Evolutionary conservation across 2,113 vertebrate genomes (phyloP), one percentile per base, ranked within the genome.

Genomic region (Trinectes maculatus): DNA sequence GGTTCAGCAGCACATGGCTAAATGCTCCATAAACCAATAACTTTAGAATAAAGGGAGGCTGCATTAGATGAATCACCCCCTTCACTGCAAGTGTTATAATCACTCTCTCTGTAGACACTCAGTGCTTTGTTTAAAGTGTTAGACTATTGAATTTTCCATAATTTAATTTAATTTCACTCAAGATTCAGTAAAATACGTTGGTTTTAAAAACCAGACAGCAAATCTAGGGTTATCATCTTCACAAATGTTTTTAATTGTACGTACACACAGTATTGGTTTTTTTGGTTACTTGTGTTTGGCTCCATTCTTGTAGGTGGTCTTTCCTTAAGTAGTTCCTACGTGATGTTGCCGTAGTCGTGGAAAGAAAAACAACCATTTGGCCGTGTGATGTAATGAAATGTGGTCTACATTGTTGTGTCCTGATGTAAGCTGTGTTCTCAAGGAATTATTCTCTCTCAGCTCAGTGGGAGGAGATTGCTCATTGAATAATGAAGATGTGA

Each of bases 301-400:
- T 10, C 9, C 11, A 15, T 44, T 34, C 21, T 43, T 7, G 46
- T 43, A 10, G 59, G 71, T 83, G 78, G 64, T 81, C 79, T 78
- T 59, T 63, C 11, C 44, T 52, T 5, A 58, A 58, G 18, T 4
- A 29, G 26, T 44, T 22, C 18, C n/a, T 29, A 5, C n/a, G 3
- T 22, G 62, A 86, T 85, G 37, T 47, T 53, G 60, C 39, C 66
- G 57, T 67, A 47, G 18, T 62, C 48, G 36, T 40, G 51, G 58
- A 78, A 65, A 85, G 57, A 47, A 62, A 71, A 84, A 49, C 25
- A 22, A 46, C 34, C 44, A 40, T 71, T 83, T 70, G 46, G 46
- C 25, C 8, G 42, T 16, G 59, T 71, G 71, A 47, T 75, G 47
- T 73, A 56, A 72, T 83, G 47, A 74, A 69, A 73, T 70, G 33